A percentile compares a stretch with the other conserved stretches of the same genome.
phyloP scores from a whole-genome alignment of 2,888 invertebrate genomes.

The Microplitis deprimator region DNA sequence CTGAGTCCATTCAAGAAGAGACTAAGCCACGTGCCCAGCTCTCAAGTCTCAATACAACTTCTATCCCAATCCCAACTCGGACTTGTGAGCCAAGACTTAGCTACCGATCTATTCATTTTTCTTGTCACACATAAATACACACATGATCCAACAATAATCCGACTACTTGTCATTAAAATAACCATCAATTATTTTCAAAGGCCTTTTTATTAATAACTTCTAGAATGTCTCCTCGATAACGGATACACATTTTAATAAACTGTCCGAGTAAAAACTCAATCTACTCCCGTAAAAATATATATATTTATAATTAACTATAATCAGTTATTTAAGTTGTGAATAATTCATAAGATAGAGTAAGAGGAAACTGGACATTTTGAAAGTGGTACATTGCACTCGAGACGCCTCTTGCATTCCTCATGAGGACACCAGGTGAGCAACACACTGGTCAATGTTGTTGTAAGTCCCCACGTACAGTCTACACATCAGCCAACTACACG shows the following conservation, averaged over 20 bases:
- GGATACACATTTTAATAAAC: too few species aligned
- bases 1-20: conserved; percentile 66
- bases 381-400: conserved; percentile 49
- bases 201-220: too few species aligned
- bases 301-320: conserved; percentile 1
- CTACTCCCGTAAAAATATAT: background rate
- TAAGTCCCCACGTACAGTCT: background rate
- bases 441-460: conserved; percentile 9
- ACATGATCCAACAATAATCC: background rate
- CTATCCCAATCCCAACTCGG: background rate
- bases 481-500: too few species aligned
- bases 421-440: conserved; percentile 40
- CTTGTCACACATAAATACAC: conserved; percentile 1
- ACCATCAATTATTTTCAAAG: too few species aligned
- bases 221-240: too few species aligned
- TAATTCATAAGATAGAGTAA: background rate
- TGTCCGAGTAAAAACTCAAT: background rate
- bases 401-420: conserved; percentile 49
- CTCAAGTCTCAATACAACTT: conserved; percentile 45
- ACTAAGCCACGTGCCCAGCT: conserved; percentile 67
- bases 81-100: background rate
- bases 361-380: conserved; percentile 34
- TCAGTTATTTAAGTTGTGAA: background rate
- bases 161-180: background rate
- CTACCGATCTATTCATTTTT: conserved; percentile 11